Percentiles rank a stretch among this genome's conserved stretches.
phyloP scores from a whole-genome alignment of 2,797 vertebrate species.

The Cottoperca gobio region DNA sequence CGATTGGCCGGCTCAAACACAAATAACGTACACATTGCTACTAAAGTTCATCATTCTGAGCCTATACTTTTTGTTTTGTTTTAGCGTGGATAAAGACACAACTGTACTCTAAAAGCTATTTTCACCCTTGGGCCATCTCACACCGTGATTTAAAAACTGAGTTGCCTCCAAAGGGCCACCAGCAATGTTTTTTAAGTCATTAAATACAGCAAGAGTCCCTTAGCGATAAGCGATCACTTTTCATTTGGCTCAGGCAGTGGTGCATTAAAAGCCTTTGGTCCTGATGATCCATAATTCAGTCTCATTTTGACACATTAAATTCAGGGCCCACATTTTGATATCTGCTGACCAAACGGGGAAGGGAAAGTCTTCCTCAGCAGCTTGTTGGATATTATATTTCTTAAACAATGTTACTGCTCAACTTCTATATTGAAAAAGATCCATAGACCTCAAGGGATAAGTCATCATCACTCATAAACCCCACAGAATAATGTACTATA shows the following conservation, averaged over 20 bases:
- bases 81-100: not conserved
- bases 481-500: slow-evolving; percentile 10
- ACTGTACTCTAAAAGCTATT: slow-evolving; percentile 21
- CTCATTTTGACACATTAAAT: slow-evolving; percentile 77
- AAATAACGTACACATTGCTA: slow-evolving; percentile 13
- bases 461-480: slow-evolving; percentile 38
- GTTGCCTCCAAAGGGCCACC: slow-evolving; percentile 47
- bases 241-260: slow-evolving; percentile 66
- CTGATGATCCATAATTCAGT: slow-evolving; percentile 80
- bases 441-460: slow-evolving; percentile 14
- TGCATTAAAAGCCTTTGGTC: slow-evolving; percentile 64
- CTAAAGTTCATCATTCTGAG: slow-evolving; percentile 4
- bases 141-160: slow-evolving; percentile 44
- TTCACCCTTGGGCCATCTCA: slow-evolving; percentile 2
- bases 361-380: slow-evolving; percentile 66
- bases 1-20: not conserved
- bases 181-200: slow-evolving; percentile 45
- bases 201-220: slow-evolving; percentile 45
- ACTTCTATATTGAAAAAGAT: slow-evolving; percentile 21
- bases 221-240: slow-evolving; percentile 59
- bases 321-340: slow-evolving; percentile 59
- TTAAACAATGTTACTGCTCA: slow-evolving; percentile 53
- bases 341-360: slow-evolving; percentile 66
- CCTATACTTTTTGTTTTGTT: slow-evolving; percentile 6
- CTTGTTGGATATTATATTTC: slow-evolving; percentile 52